phyloP scores from a whole-genome alignment of 2,888 invertebrate species.

The Leptinotarsa haldemani region DNA sequence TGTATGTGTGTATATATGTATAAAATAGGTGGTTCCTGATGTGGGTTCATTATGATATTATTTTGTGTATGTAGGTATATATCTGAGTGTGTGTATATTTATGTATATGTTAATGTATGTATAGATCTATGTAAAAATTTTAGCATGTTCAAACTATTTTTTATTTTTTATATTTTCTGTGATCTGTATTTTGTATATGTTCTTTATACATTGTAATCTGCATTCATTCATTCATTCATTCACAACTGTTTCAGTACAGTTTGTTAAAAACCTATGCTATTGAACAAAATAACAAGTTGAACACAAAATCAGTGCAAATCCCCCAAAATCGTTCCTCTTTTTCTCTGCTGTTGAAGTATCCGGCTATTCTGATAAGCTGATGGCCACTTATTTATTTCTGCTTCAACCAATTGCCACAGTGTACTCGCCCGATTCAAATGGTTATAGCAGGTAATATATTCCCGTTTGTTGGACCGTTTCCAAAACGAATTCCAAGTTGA shows the following conservation, averaged over 20 bases:
- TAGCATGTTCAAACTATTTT: too few species aligned
- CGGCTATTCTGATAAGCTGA: slow-evolving; percentile 2
- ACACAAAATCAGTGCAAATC: not conserved
- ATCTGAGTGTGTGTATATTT: too few species aligned
- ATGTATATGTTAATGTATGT: too few species aligned
- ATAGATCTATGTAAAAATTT: too few species aligned
- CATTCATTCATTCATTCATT: too few species aligned
- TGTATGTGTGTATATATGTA: too few species aligned
- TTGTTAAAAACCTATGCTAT: not conserved
- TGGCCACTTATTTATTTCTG: slow-evolving; percentile 5
- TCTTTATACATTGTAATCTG: too few species aligned
- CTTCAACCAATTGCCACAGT: slow-evolving; percentile 2
- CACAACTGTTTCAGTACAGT: not conserved
- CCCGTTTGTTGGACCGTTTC: not conserved
- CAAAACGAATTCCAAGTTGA: not conserved
- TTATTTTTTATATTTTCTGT: too few species aligned
- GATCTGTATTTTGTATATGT: too few species aligned
- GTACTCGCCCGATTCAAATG: not conserved
- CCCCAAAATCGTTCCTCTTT: not conserved
- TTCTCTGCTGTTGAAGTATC: not conserved
- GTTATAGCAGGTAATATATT: slow-evolving; percentile 3
- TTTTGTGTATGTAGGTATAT: too few species aligned
- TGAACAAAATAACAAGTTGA: not conserved
- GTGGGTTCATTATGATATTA: too few species aligned
- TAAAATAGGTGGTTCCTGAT: too few species aligned